phyloP scores from a whole-genome alignment of 2,797 vertebrate species.

The Sebastes nivosus region DNA sequence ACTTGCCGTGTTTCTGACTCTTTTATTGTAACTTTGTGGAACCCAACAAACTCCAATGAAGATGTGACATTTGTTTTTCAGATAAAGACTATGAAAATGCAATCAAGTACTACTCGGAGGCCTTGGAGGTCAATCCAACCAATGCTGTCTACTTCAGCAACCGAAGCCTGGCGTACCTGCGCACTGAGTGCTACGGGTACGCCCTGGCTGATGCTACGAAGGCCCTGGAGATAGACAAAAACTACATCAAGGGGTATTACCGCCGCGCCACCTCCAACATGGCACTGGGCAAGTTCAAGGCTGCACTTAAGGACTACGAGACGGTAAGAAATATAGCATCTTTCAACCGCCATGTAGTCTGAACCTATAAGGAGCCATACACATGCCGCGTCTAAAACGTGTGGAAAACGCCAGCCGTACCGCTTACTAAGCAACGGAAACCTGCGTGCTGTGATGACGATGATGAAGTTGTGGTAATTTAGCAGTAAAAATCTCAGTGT shows the following conservation, averaged over 20 bases:
- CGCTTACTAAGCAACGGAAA: no score
- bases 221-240: conserved; percentile 91
- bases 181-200: conserved; percentile 95
- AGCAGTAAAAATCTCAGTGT: no score
- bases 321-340: conserved; percentile 81
- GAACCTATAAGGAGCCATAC: background rate
- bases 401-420: no score
- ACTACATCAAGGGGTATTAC: conserved; percentile 97
- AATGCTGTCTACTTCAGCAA: conserved; percentile 95
- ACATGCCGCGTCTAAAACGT: no score
- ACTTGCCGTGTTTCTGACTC: background rate
- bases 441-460: no score
- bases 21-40: background rate
- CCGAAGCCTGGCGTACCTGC: conserved; percentile 95
- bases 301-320: conserved; percentile 94
- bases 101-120: conserved; percentile 92
- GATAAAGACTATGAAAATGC: conserved; percentile 96
- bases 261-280: conserved; percentile 95
- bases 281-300: conserved; percentile 96
- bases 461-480: no score
- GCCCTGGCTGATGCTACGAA: conserved; percentile 92
- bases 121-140: conserved; percentile 89
- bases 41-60: background rate
- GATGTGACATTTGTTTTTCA: conserved; percentile 54
- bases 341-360: background rate